Evolutionary conservation across 2,888 invertebrate genomes (phyloP), one percentile per base, ranked within the genome.

Genomic region (Encarsia formosa): DNA sequence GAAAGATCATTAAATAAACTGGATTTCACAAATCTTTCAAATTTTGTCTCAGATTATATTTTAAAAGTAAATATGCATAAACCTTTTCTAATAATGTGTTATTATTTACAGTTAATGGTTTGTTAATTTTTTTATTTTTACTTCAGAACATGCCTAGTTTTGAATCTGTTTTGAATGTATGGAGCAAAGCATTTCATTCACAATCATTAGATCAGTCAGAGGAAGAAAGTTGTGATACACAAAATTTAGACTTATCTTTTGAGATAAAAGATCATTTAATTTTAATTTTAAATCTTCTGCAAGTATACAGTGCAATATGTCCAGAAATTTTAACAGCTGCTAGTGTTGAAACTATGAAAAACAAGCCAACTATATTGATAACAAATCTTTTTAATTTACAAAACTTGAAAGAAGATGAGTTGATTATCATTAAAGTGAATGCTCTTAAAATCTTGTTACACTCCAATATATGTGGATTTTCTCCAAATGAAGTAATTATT

Each of bases 271-370:
- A 68, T 16, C 66, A 65, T 52, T 61, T 68, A 8, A 41, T 60
- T 20, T 73, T 73, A 51, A 71, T 82, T 20, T 68, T 85, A 38
- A 78, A 81, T 20, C 76, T 82, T 63, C 77, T 85, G 69, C 70
- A 80, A 48, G 70, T 76, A 48, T 81, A 80, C 52, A 70, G 79
- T 32, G 76, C 75, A 42, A 65, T 78, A 47, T 80, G 79, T 50
- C 78, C 83, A 46, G 76, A 78, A 60, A 50, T 47, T 20, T 40
- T 50, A 37, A 45, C 49, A 31, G 42, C 15, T 23, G 19, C 13
- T 15, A 5, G 29, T 20, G 22, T 19, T 16, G 24, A 9, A 29
- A 22, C 16, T 42, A 2, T 6, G n/a, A 9, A 49, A 46, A 39
- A 40, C 5, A 23, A 45, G n/a, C 44, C 50, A 9, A 39, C 16